Conservation (phyloP, 1,140 invertebrate genomes). For the Drosophila sucinea region DNA sequence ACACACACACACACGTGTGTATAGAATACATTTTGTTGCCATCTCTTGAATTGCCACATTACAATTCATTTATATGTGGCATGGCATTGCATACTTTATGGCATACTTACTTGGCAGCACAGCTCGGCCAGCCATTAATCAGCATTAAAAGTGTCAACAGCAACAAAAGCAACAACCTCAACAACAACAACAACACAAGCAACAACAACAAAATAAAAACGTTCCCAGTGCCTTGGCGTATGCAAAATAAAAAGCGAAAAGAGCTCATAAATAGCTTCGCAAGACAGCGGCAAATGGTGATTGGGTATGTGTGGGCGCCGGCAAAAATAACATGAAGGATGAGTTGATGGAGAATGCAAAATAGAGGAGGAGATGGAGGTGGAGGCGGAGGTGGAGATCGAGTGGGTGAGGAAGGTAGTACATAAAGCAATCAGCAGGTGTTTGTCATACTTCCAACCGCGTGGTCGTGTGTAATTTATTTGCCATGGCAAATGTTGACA, state of each 20-base stretch:
- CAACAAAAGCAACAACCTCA: slow-evolving; percentile 31
- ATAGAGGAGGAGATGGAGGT: background rate
- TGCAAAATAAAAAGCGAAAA: slow-evolving; percentile 55
- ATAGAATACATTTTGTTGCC: slow-evolving; percentile 17
- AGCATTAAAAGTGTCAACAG: slow-evolving; percentile 59
- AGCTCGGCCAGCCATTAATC: slow-evolving; percentile 45
- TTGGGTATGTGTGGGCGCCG: background rate
- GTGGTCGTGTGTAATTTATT: slow-evolving; percentile 37
- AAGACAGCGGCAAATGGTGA: slow-evolving; percentile 21
- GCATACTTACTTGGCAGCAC: slow-evolving; percentile 36
- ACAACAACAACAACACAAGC: slow-evolving; percentile 14
- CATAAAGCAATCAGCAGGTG: slow-evolving; percentile 52
- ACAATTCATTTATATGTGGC: slow-evolving; percentile 59
- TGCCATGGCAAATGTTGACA: slow-evolving; percentile 31
- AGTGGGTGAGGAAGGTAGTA: background rate
- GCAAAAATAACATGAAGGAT: background rate
- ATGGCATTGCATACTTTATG: slow-evolving; percentile 42
- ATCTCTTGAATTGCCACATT: slow-evolving; percentile 25
- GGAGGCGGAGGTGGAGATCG: background rate
- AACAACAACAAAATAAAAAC: slow-evolving; percentile 17
- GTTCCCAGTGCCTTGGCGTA: slow-evolving; percentile 18
- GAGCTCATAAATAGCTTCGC: slow-evolving; percentile 53
- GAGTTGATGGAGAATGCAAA: background rate
- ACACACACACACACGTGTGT: background rate
- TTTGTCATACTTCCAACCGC: slow-evolving; percentile 33